These are phyloP conservation scores for Cenopis cana DNA, from an alignment of 2,888 invertebrate genomes.

Conservation along the genomic window DNA sequence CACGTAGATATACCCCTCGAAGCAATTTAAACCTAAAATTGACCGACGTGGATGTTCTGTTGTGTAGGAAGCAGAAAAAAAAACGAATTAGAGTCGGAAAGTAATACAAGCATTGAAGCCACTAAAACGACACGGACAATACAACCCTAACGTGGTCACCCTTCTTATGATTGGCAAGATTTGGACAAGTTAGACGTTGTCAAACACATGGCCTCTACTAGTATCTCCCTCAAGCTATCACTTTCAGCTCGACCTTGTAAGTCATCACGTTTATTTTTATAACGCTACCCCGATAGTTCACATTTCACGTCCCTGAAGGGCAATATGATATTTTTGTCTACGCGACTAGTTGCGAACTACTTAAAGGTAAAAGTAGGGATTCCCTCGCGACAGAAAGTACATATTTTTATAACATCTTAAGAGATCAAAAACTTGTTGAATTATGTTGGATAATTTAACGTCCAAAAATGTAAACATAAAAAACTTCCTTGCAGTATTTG, in stretches of 20 bases:
- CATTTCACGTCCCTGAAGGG: constrained; percentile 49
- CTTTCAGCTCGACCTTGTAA: constrained; percentile 55
- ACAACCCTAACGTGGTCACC: constrained; percentile 9
- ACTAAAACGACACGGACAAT: constrained; percentile 14
- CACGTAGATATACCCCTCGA: too few species aligned
- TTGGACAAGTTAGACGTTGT: constrained; percentile 19
- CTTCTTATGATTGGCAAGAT: too few species aligned
- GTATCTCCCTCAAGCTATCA: constrained; percentile 48
- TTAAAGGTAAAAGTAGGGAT: constrained; percentile 16
- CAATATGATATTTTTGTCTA: constrained; percentile 45
- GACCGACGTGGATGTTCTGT: neutral
- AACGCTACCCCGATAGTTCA: constrained; percentile 50
- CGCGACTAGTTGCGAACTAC: constrained; percentile 19
- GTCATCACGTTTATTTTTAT: constrained; percentile 58
- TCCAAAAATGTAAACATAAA: too few species aligned
- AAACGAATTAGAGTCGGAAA: neutral
- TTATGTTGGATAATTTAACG: neutral
- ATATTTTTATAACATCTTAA: neutral
- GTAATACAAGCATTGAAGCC: constrained; percentile 3
- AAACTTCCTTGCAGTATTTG: too few species aligned
- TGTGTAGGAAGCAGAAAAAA: neutral
- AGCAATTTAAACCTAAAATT: neutral
- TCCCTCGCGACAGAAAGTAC: constrained; percentile 4
- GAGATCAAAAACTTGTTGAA: neutral
- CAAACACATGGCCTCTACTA: constrained; percentile 33